Evolutionary conservation across 2,797 vertebrate genomes (phyloP), one percentile per base, ranked within the genome.

Genomic region (Mormyrus proboscirostris): DNA sequence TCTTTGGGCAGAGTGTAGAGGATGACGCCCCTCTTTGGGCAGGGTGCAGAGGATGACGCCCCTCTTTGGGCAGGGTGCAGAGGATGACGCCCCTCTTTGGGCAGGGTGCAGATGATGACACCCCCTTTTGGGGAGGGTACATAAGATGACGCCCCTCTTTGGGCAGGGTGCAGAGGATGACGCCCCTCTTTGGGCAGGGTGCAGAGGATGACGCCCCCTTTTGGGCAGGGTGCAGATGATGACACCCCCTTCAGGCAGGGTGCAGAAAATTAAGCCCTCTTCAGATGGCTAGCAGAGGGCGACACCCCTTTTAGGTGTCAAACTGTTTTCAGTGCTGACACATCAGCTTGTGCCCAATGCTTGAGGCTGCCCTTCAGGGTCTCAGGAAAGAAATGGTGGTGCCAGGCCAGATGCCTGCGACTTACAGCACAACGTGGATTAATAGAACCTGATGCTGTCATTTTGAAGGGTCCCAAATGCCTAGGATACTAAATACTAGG

Each of bases 251-350:
- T 53, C 12, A 3, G 12, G 9, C 12, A 29, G 29, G 29, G 29
- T 29, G 29, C 29, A 29, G 29, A 44, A 44, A 44, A 41, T 41
- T 3, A 41, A 41, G 41, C 41, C 41, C 41, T 44, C 41, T 44
- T 44, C 41, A 44, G 41, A 44, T 33, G 8, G 82, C 82, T 84
- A 19, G 3, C 19, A n/a, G 12, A 9, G 5, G 4, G 14, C 5
- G 38, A 6, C 12, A 19, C n/a, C 14, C n/a, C 47, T 22, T 50
- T 29, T 22, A 12, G 83, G 83, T 6, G 83, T n/a, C 10, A 12
- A 53, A 50, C n/a, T n/a, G 49, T 86, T 86, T 55, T 86, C 10
- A 53, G 49, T 86, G 83, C 83, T 33, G 83, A 86, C 50, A 86
- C 49, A 53, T 22, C 22, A 53, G 9, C 53, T 51, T 29, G 6